phyloP scores from a whole-genome alignment of 2,113 vertebrate species.

The Eudyptes chrysolophus region DNA sequence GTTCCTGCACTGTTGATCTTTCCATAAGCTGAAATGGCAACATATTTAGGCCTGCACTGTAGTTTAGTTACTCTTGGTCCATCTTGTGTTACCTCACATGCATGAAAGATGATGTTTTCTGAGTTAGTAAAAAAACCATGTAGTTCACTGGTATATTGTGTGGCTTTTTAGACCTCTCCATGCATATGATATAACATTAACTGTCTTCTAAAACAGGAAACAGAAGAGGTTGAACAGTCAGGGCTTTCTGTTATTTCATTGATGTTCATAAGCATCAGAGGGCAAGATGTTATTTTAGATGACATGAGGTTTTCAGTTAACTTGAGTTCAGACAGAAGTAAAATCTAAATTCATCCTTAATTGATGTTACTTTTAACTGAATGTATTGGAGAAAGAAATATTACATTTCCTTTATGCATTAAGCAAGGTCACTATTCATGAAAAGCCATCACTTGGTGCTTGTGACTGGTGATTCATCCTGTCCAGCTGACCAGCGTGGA shows the following conservation, averaged over 20 bases:
- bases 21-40: not conserved
- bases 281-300: not conserved
- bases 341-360: not conserved
- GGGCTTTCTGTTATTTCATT: not conserved
- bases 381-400: not conserved
- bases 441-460: not conserved
- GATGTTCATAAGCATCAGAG: not conserved
- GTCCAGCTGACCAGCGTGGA: accelerated
- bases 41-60: not conserved
- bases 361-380: not conserved
- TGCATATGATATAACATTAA: not conserved
- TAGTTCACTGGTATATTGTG: not conserved
- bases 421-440: not conserved
- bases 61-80: not conserved
- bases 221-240: not conserved
- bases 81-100: not conserved
- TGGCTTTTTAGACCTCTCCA: not conserved
- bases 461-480: not conserved
- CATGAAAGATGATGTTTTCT: not conserved
- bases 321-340: not conserved
- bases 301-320: not conserved
- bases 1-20: not conserved
- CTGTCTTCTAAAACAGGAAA: not conserved
- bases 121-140: not conserved
- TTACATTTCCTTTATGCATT: not conserved